phyloP scores from a whole-genome alignment of 37 sponge, comb jelly and placozoan genomes.

The Eunapius fragilis region DNA sequence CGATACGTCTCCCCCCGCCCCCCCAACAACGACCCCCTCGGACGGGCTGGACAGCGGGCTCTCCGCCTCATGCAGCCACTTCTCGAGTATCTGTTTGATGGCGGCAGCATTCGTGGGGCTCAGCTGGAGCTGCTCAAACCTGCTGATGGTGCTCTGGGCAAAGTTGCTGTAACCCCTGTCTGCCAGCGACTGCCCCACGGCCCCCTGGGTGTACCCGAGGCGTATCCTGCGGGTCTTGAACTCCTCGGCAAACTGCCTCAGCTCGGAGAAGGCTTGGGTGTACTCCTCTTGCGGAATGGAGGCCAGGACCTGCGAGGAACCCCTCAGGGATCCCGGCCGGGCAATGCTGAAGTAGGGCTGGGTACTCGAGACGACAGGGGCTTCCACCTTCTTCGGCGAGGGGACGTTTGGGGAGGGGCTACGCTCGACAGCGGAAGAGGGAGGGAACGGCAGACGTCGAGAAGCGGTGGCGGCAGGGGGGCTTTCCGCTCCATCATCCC shows the following conservation, averaged over 20 bases:
- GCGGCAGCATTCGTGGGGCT: conserved; percentile 84
- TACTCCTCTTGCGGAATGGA: conserved; percentile 47
- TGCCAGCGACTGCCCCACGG: conserved; percentile 78
- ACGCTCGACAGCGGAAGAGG: not conserved
- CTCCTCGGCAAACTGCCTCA: conserved; percentile 81
- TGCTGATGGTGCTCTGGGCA: conserved; percentile 88
- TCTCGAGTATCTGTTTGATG: conserved; percentile 69
- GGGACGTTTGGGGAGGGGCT: not conserved
- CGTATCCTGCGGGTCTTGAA: conserved; percentile 74
- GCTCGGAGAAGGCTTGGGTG: conserved; percentile 55
- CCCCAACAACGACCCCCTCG: too few species aligned
- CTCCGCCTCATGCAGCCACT: conserved; percentile 74
- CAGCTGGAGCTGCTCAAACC: conserved; percentile 87
- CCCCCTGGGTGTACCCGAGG: conserved; percentile 84
- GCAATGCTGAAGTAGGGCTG: not conserved
- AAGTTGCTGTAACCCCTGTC: conserved; percentile 85
- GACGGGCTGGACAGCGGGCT: conserved; percentile 22
- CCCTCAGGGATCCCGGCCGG: not conserved
- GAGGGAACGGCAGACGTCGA: too few species aligned
- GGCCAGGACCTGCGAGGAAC: conserved; percentile 32
- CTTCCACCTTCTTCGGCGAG: not conserved
- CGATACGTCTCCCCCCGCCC: too few species aligned
- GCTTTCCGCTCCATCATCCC: not conserved
- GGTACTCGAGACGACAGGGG: not conserved
- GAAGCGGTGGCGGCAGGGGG: not conserved